Evolutionary conservation across 64 coral and sea anemone species (phyloP).

Genomic region (Stylophora pistillata): DNA sequence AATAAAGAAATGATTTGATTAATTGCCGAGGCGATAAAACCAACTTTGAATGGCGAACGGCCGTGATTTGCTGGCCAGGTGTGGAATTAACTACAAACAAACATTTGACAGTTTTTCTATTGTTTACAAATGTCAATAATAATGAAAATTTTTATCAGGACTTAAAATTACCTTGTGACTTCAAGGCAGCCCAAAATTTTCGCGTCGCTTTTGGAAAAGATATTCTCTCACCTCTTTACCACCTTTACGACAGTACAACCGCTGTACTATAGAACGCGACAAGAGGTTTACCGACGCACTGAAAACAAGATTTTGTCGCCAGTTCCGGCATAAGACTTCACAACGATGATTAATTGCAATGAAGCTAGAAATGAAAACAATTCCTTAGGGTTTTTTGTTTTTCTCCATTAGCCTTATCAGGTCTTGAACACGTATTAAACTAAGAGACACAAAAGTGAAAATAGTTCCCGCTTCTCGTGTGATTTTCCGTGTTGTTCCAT

Average conservation of each 20-base stretch:
- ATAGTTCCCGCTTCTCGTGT: neutral
- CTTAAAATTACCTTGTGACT: slow-evolving; percentile 39
- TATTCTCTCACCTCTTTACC: neutral
- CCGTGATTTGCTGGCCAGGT: slow-evolving; percentile 44
- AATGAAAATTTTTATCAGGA: slow-evolving; percentile 50
- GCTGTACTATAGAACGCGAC: neutral
- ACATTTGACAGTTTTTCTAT: slow-evolving; percentile 60
- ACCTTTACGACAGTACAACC: neutral
- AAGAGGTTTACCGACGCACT: neutral
- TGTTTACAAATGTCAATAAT: slow-evolving; percentile 57
- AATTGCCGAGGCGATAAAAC: slow-evolving; percentile 66
- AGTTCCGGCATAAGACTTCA: neutral
- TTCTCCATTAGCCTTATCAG: neutral
- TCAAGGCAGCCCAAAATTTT: neutral
- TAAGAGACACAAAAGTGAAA: neutral
- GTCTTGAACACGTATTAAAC: neutral
- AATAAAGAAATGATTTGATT: slow-evolving; percentile 81
- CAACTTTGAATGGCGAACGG: slow-evolving; percentile 35
- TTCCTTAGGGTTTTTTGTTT: neutral
- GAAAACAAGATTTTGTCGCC: neutral
- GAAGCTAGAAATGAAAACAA: slow-evolving; percentile 21
- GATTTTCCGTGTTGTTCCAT: slow-evolving; percentile 19
- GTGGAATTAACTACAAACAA: slow-evolving; percentile 52
- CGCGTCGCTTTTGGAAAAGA: neutral
- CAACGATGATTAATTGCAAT: slow-evolving; percentile 4